Evolutionary conservation across 2,888 invertebrate genomes (phyloP).

Genomic region (Hyposoter dolosus): DNA sequence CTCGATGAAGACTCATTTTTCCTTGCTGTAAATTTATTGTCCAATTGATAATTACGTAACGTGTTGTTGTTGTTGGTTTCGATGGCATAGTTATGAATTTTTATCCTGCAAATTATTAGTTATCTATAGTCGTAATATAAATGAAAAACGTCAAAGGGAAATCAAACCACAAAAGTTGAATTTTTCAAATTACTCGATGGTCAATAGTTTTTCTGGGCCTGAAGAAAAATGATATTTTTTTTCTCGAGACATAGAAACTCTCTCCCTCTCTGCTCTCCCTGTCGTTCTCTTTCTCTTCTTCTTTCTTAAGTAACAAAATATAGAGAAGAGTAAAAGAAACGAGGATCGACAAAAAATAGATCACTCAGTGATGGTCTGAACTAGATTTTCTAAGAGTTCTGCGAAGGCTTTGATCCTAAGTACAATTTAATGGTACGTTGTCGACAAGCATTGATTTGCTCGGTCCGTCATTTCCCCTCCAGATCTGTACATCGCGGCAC

Average conservation of each 20-base stretch:
- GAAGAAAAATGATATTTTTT: not conserved
- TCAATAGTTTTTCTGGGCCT: not conserved
- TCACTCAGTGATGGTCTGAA: conserved; percentile 27
- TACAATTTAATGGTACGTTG: conserved; percentile 68
- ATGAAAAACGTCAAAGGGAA: not conserved
- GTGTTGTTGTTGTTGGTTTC: not conserved
- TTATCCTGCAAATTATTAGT: not conserved
- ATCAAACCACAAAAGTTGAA: not conserved
- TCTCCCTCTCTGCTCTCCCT: not conserved
- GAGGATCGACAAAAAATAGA: conserved; percentile 43
- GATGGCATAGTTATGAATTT: not conserved
- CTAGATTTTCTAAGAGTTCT: conserved; percentile 46
- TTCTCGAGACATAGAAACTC: not conserved
- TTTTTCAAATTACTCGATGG: not conserved
- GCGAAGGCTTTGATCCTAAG: conserved; percentile 64
- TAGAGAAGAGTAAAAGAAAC: not conserved
- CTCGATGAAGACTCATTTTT: conserved; percentile 47
- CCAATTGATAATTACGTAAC: conserved; percentile 4
- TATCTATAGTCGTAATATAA: not conserved
- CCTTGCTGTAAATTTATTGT: conserved; percentile 17
- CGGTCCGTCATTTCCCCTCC: conserved; percentile 26
- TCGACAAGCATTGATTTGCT: conserved; percentile 59
- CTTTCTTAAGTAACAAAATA: not conserved
- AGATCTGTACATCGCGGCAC: not conserved
- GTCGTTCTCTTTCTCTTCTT: not conserved